These are phyloP conservation scores for Myotis planiceps DNA, from an alignment of 2,797 vertebrate species.

Conservation along the genomic window DNA sequence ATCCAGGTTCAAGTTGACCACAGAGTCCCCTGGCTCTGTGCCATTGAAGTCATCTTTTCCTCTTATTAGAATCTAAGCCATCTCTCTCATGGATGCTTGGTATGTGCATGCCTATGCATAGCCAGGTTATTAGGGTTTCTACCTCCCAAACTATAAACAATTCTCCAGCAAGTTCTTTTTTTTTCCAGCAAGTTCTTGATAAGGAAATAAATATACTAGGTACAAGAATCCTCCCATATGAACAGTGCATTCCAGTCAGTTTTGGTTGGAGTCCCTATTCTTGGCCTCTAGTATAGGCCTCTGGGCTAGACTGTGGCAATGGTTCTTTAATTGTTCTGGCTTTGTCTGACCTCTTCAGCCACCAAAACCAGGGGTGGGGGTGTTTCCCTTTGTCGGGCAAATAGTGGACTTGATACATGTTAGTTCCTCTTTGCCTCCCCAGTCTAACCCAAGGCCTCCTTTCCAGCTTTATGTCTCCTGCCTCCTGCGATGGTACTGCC, in stretches of 20 bases:
- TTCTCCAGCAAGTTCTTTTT: neutral
- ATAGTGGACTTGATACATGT: neutral
- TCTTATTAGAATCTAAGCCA: neutral
- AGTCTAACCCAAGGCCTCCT: neutral
- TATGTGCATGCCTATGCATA: too few species aligned
- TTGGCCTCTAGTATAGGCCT: neutral
- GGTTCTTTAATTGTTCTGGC: neutral
- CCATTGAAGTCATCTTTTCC: neutral
- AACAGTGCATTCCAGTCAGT: neutral
- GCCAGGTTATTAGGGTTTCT: neutral
- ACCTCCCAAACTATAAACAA: neutral
- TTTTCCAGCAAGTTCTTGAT: neutral
- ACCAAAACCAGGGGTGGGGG: neutral
- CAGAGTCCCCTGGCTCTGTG: neutral
- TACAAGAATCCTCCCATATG: neutral
- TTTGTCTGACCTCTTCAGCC: neutral
- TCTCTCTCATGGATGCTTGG: neutral
- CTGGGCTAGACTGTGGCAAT: neutral
- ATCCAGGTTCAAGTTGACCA: neutral
- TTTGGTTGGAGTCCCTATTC: neutral
- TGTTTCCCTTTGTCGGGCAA: neutral
- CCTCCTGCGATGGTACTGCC: neutral
- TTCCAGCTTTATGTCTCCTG: neutral
- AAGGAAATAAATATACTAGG: neutral
- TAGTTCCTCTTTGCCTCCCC: neutral